Base-by-base conservation (phyloP, 2,888 invertebrate genomes). In the Drosophila kuntzei region DNA sequence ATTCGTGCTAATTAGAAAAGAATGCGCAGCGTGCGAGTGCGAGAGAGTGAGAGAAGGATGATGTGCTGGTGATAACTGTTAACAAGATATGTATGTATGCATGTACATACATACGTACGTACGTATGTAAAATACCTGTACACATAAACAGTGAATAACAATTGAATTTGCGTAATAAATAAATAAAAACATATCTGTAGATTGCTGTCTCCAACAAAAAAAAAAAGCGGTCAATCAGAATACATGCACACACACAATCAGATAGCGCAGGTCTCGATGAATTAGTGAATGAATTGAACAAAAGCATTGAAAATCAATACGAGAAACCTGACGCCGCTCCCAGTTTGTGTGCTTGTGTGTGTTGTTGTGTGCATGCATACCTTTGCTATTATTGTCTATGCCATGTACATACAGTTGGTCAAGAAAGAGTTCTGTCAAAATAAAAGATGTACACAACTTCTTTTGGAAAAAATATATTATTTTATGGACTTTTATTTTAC, bases 251-350 rank as follows among this genome's bases (percentile, higher is more conserved):
- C 29, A 47, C 8, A 43, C 27, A 58, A 41, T 27, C 47, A 76
- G 79, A 76, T 76, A 76, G 59, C 79, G 77, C 63, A 61, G 37
- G 76, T 66, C 41, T 47, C 58, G 61, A 63, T 77, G 86, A 89
- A 87, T 84, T 83, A 84, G 85, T 84, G 89, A 84, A 84, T 84
- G 89, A 83, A 83, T 72, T 86, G 84, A 80, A 84, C 84, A 79
- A 80, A 82, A 84, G 74, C 77, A 81, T 79, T 79, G 79, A 89
- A 85, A 89, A 85, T 87, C 88, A 82, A 87, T 89, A 85, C 62
- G 68, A 67, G 69, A 89, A 89, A 85, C 85, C 87, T 85, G 85
- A 63, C 80, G 89, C 84, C 89, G 89, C 84, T 85, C 84, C 89
- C 84, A 85, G 69, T 87, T 82, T 75, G 61, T 74, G 36, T 63